Evolutionary conservation across 2,797 vertebrate species (phyloP).

Genomic region (Mormyrus hasselquistii): DNA sequence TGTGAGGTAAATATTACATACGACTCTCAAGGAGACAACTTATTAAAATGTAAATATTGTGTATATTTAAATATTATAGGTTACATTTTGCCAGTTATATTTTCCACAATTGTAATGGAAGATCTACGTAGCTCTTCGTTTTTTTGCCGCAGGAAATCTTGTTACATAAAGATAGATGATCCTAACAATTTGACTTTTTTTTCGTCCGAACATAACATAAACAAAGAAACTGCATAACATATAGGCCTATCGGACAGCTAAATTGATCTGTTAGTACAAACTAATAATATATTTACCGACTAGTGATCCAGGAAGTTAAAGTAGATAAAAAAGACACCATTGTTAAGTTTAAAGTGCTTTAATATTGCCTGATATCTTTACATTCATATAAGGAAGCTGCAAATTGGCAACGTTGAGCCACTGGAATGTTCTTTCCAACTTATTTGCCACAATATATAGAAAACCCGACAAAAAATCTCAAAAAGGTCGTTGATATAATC

Average conservation of each 20-base stretch:
- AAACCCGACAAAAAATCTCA: neutral
- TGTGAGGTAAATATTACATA: neutral
- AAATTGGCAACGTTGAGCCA: neutral
- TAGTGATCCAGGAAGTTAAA: neutral
- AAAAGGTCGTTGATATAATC: neutral
- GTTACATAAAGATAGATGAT: neutral
- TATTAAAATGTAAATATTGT: neutral
- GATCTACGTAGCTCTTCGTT: neutral
- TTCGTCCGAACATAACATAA: neutral
- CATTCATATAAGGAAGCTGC: slow-evolving; percentile 26
- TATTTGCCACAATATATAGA: neutral
- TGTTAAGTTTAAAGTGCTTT: slow-evolving; percentile 31
- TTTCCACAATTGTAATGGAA: neutral
- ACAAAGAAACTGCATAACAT: neutral
- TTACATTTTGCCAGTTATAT: neutral
- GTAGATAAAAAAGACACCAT: neutral
- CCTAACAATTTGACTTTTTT: neutral
- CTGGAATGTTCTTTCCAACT: neutral
- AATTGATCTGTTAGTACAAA: neutral
- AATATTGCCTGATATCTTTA: slow-evolving; percentile 28
- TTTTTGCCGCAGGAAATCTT: neutral
- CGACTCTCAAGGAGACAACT: neutral
- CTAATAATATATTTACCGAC: neutral
- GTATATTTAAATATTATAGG: neutral
- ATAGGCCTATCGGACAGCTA: neutral